Base-by-base conservation (phyloP, 2,113 vertebrate genomes). In the Zingel zingel region DNA sequence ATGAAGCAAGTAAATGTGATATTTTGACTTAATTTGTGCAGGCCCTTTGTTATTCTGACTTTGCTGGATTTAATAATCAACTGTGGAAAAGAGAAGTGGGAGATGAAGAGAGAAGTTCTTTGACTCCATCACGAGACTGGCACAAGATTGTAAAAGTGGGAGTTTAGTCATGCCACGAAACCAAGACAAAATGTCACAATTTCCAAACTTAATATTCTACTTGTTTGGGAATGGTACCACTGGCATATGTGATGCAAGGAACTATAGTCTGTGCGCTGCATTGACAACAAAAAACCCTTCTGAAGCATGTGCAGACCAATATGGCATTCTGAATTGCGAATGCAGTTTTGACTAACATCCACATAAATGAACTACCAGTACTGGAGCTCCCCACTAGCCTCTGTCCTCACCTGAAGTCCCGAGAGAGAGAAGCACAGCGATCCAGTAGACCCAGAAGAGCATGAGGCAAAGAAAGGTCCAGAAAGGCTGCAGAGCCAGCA, bases 391-490 rank as follows among this genome's bases (percentile, higher is more conserved):
- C 7, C 1, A 30, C 5, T n/a, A 45, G 57, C 4, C 18, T 56
- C 16, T 11, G 25, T 67, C 48, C 53, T 89, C 91, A 99, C 98
- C 98, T 92, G 97, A 87, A 39, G 96, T 97, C 71, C 98, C 98
- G 33, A 99, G 97, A 89, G 98, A 97, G 74, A 99, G 96, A 43
- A 99, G 93, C 56, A 98, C 97, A 56, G 93, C 94, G 64, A 99
- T 96, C 98, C 98, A 99, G 90, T 98, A 99, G 0, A 93, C 91
- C 98, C 98, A 99, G 93, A 99, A 99, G 13, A 98, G 82, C 84
- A 98, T 95, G 86, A 99, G 97, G 81, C 96, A 96, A 86, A 99
- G 93, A 89, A 99, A 99, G 19, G 98, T 99, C 98, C 98, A 99
- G 88, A 99, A 96, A 12, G 98, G 98, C 84, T 99, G 98, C 93